These are phyloP conservation scores for Cerastis leucographa DNA, from an alignment of 2,888 invertebrate genomes.

Conservation along the genomic window DNA sequence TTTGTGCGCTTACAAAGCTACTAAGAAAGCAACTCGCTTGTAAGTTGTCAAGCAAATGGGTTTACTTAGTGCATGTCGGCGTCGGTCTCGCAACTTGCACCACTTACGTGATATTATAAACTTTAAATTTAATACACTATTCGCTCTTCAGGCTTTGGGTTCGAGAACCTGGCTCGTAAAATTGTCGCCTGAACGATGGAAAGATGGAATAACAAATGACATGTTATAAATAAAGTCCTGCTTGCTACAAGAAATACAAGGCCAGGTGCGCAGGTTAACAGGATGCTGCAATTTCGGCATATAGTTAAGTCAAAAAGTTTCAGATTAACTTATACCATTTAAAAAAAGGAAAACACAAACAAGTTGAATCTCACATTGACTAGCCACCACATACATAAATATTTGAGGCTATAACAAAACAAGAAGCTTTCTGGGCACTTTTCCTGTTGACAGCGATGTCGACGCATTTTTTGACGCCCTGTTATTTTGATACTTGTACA, in stretches of 20 bases:
- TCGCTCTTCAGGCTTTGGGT: slow-evolving; percentile 36
- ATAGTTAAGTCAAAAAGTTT: no score
- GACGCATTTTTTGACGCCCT: no score
- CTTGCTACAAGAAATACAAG: neutral
- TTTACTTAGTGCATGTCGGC: slow-evolving; percentile 51
- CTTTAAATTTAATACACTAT: slow-evolving; percentile 54
- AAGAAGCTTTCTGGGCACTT: no score
- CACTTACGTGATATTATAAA: slow-evolving; percentile 60
- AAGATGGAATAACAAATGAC: slow-evolving; percentile 22
- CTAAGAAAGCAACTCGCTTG: slow-evolving; percentile 26
- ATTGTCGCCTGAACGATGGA: slow-evolving; percentile 26
- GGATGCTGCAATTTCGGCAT: neutral
- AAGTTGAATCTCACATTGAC: neutral
- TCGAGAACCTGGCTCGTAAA: slow-evolving; percentile 44
- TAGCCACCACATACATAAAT: neutral
- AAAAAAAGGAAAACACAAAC: neutral
- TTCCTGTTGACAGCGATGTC: no score
- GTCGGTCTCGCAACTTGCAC: slow-evolving; percentile 39
- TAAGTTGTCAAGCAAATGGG: slow-evolving; percentile 48
- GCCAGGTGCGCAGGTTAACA: neutral
- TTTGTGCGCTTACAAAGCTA: slow-evolving; percentile 3
- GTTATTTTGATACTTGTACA: no score
- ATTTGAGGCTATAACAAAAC: neutral
- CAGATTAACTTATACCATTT: neutral
- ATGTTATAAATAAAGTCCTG: slow-evolving; percentile 2